Evolutionary conservation across 2,113 vertebrate genomes (phyloP).

Genomic region (Channa maculata): DNA sequence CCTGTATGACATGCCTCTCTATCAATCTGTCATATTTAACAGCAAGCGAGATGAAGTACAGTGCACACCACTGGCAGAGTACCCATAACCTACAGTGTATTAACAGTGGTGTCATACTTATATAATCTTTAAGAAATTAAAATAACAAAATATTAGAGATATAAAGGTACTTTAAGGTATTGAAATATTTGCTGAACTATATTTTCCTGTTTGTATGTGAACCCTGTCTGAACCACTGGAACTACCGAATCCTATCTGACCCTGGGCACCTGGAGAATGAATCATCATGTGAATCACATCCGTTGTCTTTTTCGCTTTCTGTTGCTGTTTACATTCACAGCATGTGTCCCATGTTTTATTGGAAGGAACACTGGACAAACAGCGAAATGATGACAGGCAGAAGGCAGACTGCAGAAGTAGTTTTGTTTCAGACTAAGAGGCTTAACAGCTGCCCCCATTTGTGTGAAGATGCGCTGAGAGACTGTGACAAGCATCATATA

Average conservation of each 20-base stretch:
- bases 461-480: background rate
- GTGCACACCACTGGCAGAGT: background rate
- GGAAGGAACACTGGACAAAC: conserved; percentile 58
- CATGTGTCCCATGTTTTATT: conserved; percentile 63
- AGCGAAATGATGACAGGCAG: conserved; percentile 39
- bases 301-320: conserved; percentile 56
- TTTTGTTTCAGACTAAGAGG: conserved; percentile 47
- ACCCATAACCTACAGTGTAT: background rate
- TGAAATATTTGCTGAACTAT: background rate
- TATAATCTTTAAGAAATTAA: background rate
- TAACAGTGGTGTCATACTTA: background rate
- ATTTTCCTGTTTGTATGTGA: conserved; percentile 22
- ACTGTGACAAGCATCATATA: background rate
- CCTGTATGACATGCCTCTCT: conserved; percentile 19
- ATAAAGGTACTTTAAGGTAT: background rate
- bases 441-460: conserved; percentile 54
- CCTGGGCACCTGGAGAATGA: conserved; percentile 64
- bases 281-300: conserved; percentile 69
- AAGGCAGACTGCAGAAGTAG: conserved; percentile 25
- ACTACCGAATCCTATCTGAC: conserved; percentile 58
- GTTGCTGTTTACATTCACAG: conserved; percentile 73
- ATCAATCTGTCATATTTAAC: conserved; percentile 13
- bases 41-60: background rate
- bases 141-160: too few species aligned
- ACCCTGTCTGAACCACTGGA: conserved; percentile 39